Evolutionary conservation across 2,113 vertebrate genomes (phyloP).

Genomic region (Apus apus): DNA sequence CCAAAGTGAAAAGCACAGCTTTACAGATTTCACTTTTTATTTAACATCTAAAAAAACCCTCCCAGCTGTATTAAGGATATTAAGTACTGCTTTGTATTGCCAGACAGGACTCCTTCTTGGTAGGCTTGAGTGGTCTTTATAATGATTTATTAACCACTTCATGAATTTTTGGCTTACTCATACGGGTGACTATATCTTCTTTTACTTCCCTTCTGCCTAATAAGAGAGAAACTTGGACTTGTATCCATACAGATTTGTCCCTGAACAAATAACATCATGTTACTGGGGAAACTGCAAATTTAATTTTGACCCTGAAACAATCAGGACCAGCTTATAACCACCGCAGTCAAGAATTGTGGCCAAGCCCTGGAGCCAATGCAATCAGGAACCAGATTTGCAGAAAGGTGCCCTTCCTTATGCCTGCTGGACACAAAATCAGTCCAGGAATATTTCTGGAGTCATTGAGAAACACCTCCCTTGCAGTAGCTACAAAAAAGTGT

Average conservation of each 20-base stretch:
- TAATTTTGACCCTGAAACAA: slow-evolving; percentile 79
- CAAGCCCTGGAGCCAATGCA: slow-evolving; percentile 14
- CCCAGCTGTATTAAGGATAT: background rate
- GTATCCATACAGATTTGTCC: slow-evolving; percentile 66
- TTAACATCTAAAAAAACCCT: slow-evolving; percentile 76
- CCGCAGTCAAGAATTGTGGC: slow-evolving; percentile 51
- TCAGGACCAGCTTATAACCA: slow-evolving; percentile 73
- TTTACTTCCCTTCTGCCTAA: slow-evolving; percentile 77
- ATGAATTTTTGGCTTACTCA: slow-evolving; percentile 82
- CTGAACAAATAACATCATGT: slow-evolving; percentile 70
- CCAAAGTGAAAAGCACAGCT: slow-evolving; percentile 58
- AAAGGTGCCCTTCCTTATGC: background rate
- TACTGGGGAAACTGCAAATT: slow-evolving; percentile 72
- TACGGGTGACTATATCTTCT: slow-evolving; percentile 78
- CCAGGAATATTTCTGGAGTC: background rate
- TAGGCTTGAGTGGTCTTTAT: slow-evolving; percentile 75
- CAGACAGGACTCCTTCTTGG: slow-evolving; percentile 71
- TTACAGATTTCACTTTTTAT: slow-evolving; percentile 83
- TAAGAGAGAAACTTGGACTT: slow-evolving; percentile 73
- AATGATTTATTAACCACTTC: slow-evolving; percentile 84
- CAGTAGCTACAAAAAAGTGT: background rate
- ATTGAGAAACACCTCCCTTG: background rate
- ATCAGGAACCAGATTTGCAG: slow-evolving; percentile 3
- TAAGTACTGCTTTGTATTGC: slow-evolving; percentile 47
- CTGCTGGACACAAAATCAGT: background rate